Evolutionary conservation across 2,797 vertebrate genomes (phyloP).

Genomic region (Anguilla marmorata): DNA sequence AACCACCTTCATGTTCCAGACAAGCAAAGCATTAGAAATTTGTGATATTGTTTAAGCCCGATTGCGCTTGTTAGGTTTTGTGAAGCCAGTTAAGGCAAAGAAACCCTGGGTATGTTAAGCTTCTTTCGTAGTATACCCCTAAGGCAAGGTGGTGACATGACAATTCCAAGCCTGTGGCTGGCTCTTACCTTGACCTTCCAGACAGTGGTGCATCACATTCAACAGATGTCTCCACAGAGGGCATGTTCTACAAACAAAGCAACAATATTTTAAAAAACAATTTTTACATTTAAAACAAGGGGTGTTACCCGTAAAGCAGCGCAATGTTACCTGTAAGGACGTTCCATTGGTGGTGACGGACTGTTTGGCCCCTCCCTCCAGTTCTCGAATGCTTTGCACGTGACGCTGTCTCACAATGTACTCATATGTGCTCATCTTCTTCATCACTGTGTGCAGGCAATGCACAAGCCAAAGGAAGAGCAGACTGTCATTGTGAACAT

Average conservation of each 20-base stretch:
- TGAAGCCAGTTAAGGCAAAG: too few relatives aligned
- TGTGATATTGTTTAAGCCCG: too few relatives aligned
- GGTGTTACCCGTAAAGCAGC: not conserved
- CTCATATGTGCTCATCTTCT: constrained; percentile 75
- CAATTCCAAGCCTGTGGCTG: not conserved
- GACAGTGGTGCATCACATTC: constrained; percentile 64
- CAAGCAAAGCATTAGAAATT: too few relatives aligned
- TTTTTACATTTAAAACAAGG: too few relatives aligned
- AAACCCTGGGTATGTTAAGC: too few relatives aligned
- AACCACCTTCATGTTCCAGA: too few relatives aligned
- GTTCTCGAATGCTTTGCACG: constrained; percentile 43
- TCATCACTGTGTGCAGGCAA: constrained; percentile 58
- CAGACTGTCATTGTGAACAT: not conserved
- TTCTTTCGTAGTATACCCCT: not conserved
- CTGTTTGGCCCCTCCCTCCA: constrained; percentile 40
- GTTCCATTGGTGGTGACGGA: constrained; percentile 35
- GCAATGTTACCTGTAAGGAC: constrained; percentile 51
- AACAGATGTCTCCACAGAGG: constrained; percentile 40
- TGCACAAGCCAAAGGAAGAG: constrained; percentile 5
- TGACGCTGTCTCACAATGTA: constrained; percentile 61
- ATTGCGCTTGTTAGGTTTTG: too few relatives aligned
- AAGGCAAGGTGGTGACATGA: not conserved
- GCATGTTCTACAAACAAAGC: constrained; percentile 49
- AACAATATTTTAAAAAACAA: not conserved
- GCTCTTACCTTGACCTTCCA: constrained; percentile 62